These are phyloP conservation scores for Pseudochromis fuscus DNA, from an alignment of 2,797 vertebrate species.

Conservation along the genomic window DNA sequence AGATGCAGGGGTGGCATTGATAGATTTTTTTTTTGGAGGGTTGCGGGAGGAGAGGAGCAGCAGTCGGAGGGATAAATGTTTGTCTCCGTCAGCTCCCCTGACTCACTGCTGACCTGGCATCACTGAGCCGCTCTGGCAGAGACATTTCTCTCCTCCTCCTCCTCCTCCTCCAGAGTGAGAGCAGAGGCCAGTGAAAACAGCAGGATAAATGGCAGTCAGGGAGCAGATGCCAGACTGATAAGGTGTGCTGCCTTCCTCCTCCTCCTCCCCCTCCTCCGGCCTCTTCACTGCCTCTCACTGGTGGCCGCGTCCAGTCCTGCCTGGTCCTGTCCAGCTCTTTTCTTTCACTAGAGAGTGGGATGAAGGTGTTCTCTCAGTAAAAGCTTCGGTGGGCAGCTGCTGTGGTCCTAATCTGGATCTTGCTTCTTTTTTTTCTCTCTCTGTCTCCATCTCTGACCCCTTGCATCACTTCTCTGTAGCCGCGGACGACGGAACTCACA, in stretches of 20 bases:
- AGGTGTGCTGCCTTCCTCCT: conserved; percentile 57
- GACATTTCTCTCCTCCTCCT: conserved; percentile 40
- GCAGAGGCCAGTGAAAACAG: conserved; percentile 57
- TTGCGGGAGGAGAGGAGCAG: conserved; percentile 56
- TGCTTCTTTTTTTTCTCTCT: conserved; percentile 69
- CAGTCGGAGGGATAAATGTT: conserved; percentile 60
- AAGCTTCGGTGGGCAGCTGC: conserved; percentile 75
- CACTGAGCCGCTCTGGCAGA: conserved; percentile 64
- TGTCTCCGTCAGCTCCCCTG: conserved; percentile 70
- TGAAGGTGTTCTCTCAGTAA: conserved; percentile 46
- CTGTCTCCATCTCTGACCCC: conserved; percentile 70
- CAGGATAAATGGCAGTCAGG: conserved; percentile 61
- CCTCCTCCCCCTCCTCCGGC: conserved; percentile 55
- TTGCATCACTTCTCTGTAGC: conserved; percentile 88
- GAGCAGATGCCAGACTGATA: conserved; percentile 59
- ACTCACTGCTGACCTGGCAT: conserved; percentile 75
- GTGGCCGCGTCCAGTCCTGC: conserved; percentile 44
- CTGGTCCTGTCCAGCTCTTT: conserved; percentile 50
- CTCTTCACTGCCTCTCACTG: conserved; percentile 47
- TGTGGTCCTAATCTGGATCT: conserved; percentile 78
- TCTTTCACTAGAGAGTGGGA: conserved; percentile 51
- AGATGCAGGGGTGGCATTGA: conserved; percentile 46
- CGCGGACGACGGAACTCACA: conserved; percentile 99
- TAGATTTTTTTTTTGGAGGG: conserved; percentile 52
- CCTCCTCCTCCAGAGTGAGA: conserved; percentile 37